Conservation (phyloP, 2,888 invertebrate species). For the Rotaria socialis region DNA sequence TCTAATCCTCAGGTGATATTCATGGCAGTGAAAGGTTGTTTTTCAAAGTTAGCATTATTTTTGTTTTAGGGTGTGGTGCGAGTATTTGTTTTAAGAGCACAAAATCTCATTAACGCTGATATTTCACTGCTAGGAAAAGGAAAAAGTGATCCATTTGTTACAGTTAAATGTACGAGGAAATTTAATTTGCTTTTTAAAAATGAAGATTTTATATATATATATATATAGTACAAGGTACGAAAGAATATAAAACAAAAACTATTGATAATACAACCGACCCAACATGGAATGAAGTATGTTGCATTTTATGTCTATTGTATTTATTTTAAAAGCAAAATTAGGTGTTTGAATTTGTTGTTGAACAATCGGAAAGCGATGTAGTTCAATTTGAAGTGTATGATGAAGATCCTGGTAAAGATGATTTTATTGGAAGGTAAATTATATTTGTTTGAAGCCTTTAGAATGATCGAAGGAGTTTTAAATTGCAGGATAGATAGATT, state of each 20-base stretch:
- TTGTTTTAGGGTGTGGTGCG: slow-evolving; percentile 38
- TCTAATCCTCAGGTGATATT: slow-evolving; percentile 23
- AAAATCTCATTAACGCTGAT: slow-evolving; percentile 44
- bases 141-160: slow-evolving; percentile 46
- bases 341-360: background rate
- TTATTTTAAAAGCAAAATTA: background rate
- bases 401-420: slow-evolving; percentile 43
- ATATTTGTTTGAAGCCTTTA: background rate
- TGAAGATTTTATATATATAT: background rate
- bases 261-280: slow-evolving; percentile 39
- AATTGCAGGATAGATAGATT: background rate
- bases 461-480: no score
- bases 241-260: slow-evolving; percentile 27
- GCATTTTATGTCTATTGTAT: no score
- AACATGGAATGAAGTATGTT: slow-evolving; percentile 41
- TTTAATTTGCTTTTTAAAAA: background rate
- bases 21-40: no score
- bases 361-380: background rate
- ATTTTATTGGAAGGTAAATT: slow-evolving; percentile 35
- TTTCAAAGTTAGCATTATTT: background rate
- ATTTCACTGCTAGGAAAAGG: slow-evolving; percentile 43
- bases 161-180: slow-evolving; percentile 20
- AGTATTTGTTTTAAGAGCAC: slow-evolving; percentile 35
- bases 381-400: slow-evolving; percentile 39
- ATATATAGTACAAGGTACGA: background rate